Conservation (phyloP, 2,888 invertebrate genomes). For the Bursaphelenchus okinawaensis region DNA sequence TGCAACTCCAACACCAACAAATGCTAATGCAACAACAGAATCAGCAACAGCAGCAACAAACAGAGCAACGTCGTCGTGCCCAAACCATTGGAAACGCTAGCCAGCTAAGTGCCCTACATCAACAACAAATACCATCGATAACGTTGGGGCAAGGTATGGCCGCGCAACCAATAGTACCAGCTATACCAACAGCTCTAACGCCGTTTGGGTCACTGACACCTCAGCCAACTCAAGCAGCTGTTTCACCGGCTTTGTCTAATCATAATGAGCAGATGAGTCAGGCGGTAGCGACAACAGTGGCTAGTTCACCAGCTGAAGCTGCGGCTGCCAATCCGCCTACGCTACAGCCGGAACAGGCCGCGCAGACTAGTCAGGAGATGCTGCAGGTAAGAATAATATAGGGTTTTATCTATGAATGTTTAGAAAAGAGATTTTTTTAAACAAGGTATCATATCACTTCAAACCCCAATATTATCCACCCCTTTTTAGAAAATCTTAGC, state of each 20-base stretch:
- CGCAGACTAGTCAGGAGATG: neutral
- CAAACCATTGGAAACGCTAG: conserved; percentile 10
- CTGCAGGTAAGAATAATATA: neutral
- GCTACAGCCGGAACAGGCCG: neutral
- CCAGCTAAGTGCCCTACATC: neutral
- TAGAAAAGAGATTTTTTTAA: too few species aligned
- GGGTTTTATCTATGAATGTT: too few species aligned
- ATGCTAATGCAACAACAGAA: conserved; percentile 3
- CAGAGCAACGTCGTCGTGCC: conserved; percentile 8
- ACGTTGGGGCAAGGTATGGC: neutral
- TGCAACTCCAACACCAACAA: conserved; percentile 6
- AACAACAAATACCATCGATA: neutral
- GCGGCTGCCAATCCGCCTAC: neutral
- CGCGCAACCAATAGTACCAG: neutral
- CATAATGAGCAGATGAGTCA: neutral
- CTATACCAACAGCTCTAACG: neutral
- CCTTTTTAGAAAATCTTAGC: neutral
- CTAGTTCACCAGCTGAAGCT: neutral
- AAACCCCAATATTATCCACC: too few species aligned
- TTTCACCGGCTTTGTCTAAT: neutral
- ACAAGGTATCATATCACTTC: too few species aligned
- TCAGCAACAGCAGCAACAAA: conserved; percentile 16
- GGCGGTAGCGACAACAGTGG: neutral
- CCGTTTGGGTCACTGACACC: neutral
- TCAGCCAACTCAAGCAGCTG: neutral